These are phyloP conservation scores for Rhinoptilus africanus DNA, from an alignment of 2,113 vertebrate species.

Conservation along the genomic window DNA sequence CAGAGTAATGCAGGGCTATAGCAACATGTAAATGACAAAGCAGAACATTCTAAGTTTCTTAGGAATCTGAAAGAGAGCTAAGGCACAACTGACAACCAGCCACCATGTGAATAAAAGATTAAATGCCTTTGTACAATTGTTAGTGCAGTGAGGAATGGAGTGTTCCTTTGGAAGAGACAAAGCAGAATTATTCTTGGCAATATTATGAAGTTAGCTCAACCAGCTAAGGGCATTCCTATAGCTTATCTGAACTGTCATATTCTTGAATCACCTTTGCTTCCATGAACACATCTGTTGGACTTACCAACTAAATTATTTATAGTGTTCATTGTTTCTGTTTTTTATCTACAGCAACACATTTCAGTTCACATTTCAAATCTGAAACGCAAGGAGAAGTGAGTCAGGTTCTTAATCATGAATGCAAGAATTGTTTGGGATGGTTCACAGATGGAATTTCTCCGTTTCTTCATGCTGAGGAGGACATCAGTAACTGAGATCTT, in stretches of 20 bases:
- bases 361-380: background rate
- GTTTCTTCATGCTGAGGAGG: background rate
- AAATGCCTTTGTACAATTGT: background rate
- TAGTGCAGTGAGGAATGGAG: background rate
- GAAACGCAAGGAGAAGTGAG: background rate
- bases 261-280: background rate
- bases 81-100: background rate
- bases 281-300: background rate
- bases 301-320: background rate
- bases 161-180: background rate
- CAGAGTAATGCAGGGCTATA: background rate
- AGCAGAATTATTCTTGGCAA: background rate
- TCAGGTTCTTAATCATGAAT: background rate
- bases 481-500: background rate
- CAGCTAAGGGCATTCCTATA: background rate
- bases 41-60: background rate
- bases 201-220: background rate
- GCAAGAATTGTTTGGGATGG: background rate
- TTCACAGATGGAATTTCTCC: background rate
- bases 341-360: constrained; percentile 12
- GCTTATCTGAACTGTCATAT: background rate
- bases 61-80: background rate
- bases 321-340: background rate
- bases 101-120: background rate
- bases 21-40: background rate